phyloP scores from a whole-genome alignment of 2,888 invertebrate species.

The Exocentrus adspersus region DNA sequence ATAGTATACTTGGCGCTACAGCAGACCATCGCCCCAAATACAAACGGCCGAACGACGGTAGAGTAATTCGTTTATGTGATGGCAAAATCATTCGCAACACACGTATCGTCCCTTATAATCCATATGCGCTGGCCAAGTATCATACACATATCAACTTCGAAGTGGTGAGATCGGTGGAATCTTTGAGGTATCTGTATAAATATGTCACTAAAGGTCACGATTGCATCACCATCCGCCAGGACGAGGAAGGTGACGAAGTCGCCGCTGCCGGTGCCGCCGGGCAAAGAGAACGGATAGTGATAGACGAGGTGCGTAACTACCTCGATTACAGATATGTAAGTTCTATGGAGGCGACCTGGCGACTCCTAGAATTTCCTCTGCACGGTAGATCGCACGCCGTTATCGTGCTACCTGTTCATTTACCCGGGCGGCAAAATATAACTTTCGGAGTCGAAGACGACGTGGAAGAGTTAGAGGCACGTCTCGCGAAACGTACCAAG shows the following conservation, averaged over 20 bases:
- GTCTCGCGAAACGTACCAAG: not conserved
- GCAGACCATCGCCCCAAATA: too few species aligned
- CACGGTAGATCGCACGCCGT: slow-evolving; percentile 52
- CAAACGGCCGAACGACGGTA: too few species aligned
- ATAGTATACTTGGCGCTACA: too few species aligned
- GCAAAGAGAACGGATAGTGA: not conserved
- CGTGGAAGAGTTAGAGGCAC: not conserved
- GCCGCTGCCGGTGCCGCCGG: not conserved
- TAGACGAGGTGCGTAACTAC: slow-evolving; percentile 27
- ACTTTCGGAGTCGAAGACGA: not conserved
- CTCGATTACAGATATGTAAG: slow-evolving; percentile 55
- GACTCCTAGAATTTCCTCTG: slow-evolving; percentile 48
- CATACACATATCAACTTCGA: slow-evolving; percentile 43
- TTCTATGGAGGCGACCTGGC: slow-evolving; percentile 55
- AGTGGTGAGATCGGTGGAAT: slow-evolving; percentile 29
- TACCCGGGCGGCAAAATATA: not conserved
- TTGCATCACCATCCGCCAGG: not conserved
- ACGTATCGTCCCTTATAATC: slow-evolving; percentile 32
- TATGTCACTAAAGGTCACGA: slow-evolving; percentile 34
- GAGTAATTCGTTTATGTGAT: slow-evolving; percentile 9
- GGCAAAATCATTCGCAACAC: slow-evolving; percentile 23
- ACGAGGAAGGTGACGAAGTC: not conserved
- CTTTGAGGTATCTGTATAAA: slow-evolving; percentile 42
- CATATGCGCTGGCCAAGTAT: slow-evolving; percentile 32
- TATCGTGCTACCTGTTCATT: slow-evolving; percentile 44